Conservation (phyloP, 2,113 vertebrate genomes). For the Cinclus mexicanus region DNA sequence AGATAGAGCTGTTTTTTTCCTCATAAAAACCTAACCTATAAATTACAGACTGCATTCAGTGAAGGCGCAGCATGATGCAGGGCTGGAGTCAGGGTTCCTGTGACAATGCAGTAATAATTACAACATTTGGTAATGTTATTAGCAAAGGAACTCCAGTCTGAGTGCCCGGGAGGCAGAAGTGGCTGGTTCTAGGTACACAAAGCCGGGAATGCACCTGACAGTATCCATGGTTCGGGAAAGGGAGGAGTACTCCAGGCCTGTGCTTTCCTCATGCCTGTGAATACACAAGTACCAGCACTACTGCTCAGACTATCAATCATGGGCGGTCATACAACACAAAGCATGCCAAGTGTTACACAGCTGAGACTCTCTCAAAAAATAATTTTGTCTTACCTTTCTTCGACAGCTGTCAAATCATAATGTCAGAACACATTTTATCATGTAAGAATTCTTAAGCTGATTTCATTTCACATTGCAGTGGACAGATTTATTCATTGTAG, state of each 20-base stretch:
- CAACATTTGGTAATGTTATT: neutral
- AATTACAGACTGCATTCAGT: fast-evolving
- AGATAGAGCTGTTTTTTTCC: neutral
- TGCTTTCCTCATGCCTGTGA: neutral
- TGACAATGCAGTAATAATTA: neutral
- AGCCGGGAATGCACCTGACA: neutral
- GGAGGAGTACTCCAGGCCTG: neutral
- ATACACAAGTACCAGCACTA: neutral
- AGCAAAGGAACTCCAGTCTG: neutral
- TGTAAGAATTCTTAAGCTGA: neutral
- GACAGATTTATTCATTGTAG: neutral
- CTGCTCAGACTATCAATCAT: neutral
- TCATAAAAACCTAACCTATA: neutral
- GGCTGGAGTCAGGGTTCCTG: neutral
- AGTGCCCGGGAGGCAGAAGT: neutral
- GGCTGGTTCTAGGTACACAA: neutral
- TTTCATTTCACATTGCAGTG: neutral
- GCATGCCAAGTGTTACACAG: neutral
- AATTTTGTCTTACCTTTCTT: neutral
- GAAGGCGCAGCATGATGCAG: fast-evolving
- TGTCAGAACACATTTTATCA: neutral
- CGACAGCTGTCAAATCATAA: neutral
- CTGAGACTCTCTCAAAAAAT: neutral
- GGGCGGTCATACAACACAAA: neutral
- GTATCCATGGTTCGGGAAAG: neutral